Percentiles rank a stretch among this genome's conserved stretches.
These are phyloP conservation scores for Corythoichthys intestinalis DNA, from an alignment of 2,113 vertebrate genomes.

Conservation along the genomic window DNA sequence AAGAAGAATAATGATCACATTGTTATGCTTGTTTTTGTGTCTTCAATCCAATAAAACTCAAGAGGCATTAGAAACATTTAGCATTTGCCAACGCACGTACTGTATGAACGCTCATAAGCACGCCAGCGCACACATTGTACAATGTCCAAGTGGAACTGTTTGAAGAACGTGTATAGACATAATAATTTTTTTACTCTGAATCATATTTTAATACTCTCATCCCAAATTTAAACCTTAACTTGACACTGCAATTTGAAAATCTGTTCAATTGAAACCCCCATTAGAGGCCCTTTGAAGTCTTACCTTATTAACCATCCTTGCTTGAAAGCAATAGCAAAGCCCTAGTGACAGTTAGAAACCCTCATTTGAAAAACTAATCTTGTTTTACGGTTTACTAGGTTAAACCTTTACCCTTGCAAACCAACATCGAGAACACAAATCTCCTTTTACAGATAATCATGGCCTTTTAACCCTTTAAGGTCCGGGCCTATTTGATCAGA, in stretches of 20 bases:
- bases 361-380: background rate
- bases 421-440: background rate
- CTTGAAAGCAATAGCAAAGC: background rate
- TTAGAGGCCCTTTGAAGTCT: background rate
- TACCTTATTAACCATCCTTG: background rate
- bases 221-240: background rate
- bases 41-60: background rate
- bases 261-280: background rate
- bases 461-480: too few relatives aligned
- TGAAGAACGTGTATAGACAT: background rate
- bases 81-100: slow-evolving; percentile 24
- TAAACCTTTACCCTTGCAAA: background rate
- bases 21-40: slow-evolving; percentile 22
- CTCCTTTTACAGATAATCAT: too few relatives aligned
- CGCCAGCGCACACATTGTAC: background rate
- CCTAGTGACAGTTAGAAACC: background rate
- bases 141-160: background rate
- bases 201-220: background rate
- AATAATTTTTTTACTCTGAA: background rate
- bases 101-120: too few relatives aligned
- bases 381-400: background rate
- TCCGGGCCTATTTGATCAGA: too few relatives aligned
- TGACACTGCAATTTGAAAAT: too few relatives aligned
- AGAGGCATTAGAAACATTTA: background rate
- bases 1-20: slow-evolving; percentile 40